A percentile compares a stretch with the other conserved stretches of the same genome.
Conservation (phyloP, 23 tunicate genomes). For the Ascidia mentula region DNA sequence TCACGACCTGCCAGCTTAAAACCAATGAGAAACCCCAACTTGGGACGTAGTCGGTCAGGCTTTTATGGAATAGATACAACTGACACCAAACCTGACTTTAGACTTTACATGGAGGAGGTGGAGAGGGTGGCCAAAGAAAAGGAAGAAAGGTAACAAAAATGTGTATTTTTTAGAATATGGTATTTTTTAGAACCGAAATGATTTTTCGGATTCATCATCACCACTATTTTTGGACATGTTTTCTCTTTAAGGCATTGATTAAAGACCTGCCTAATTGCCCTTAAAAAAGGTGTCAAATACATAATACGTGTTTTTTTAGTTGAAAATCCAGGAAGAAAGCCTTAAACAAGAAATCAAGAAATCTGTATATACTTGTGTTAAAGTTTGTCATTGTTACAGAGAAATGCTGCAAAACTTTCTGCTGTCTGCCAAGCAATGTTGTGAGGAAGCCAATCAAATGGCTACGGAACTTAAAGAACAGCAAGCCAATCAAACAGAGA, state of each 20-base stretch:
- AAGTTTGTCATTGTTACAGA: too few relatives aligned
- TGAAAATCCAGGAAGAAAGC: too few relatives aligned
- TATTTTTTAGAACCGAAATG: too few relatives aligned
- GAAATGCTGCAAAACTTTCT: slow-evolving; percentile 39
- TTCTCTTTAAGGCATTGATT: too few relatives aligned
- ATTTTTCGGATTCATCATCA: too few relatives aligned
- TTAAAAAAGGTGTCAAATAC: too few relatives aligned
- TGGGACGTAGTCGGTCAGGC: neutral
- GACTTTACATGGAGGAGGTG: neutral
- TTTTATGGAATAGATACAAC: neutral
- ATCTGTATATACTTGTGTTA: too few relatives aligned
- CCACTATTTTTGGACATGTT: too few relatives aligned
- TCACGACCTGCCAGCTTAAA: neutral
- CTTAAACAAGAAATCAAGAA: too few relatives aligned
- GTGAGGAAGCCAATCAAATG: slow-evolving; percentile 40
- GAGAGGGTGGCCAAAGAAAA: slow-evolving; percentile 5
- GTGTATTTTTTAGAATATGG: too few relatives aligned
- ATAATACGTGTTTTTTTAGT: too few relatives aligned
- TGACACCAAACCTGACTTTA: neutral
- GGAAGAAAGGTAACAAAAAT: neutral
- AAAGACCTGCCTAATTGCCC: too few relatives aligned
- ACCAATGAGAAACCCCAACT: neutral
- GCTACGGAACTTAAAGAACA: slow-evolving; percentile 15
- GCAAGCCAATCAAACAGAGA: neutral
- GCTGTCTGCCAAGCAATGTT: slow-evolving; percentile 36